phyloP scores from a whole-genome alignment of 1,140 invertebrate genomes.

The Ptiloglossa arizonensis region DNA sequence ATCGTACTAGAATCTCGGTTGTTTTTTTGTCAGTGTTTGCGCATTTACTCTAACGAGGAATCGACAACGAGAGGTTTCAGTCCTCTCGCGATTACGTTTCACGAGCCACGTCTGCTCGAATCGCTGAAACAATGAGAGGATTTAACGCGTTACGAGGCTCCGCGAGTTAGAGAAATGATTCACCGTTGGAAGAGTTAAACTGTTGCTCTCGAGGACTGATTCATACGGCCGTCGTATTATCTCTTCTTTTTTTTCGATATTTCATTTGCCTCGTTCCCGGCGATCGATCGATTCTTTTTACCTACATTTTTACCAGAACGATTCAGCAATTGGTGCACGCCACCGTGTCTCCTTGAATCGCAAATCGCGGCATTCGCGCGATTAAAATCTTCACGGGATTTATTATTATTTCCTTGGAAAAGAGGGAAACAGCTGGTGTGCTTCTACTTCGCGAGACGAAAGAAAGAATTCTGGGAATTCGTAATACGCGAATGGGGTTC shows the following conservation, averaged over 20 bases:
- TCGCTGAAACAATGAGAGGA: conserved; percentile 7
- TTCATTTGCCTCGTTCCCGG: background rate
- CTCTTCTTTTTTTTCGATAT: background rate
- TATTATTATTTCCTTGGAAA: background rate
- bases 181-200: conserved; percentile 9
- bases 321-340: background rate
- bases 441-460: background rate
- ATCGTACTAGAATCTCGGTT: no score
- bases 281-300: conserved; percentile 24
- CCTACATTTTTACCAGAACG: background rate
- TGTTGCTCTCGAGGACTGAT: conserved; percentile 10
- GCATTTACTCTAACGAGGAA: no score
- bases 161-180: conserved; percentile 17
- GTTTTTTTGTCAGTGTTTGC: no score
- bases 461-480: background rate
- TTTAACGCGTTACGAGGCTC: conserved; percentile 23
- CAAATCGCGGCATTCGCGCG: background rate
- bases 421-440: background rate
- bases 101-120: background rate
- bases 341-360: conserved; percentile 3
- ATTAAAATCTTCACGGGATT: conserved; percentile 1
- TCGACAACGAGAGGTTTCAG: no score
- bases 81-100: background rate
- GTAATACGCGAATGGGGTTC: no score
- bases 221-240: background rate